Base-by-base conservation (phyloP, 2,888 invertebrate species). In the Byasa hedistus region DNA sequence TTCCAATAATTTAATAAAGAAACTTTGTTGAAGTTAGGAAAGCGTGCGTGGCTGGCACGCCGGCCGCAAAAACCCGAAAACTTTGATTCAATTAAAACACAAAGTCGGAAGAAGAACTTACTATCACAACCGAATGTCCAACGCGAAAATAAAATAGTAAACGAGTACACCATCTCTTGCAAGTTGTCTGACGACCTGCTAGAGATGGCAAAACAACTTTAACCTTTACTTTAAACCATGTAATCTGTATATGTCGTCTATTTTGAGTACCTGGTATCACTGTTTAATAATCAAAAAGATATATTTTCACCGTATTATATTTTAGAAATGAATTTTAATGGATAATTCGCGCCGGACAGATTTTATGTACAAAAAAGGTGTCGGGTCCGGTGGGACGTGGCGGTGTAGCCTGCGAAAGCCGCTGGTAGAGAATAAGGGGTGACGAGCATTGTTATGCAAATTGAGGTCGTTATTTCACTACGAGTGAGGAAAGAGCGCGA, bases 1-100 rank as follows among this genome's bases (percentile, higher is more conserved):
- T 88, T 84, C 87, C 88, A 89, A 91, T 91, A 91, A 91, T 91
- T 90, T 91, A 91, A 91, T 91, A 91, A 90, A 87, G 88, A 90
- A 91, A 91, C 86, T 91, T 91, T 86, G 80, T 80, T 76, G 78
- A 75, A 79, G 80, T 79, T 79, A 73, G 83, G 81, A 79, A 83
- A 85, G 86, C 90, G 90, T 91, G 89, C 91, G 89, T 90, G 89
- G 87, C 84, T 87, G 87, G 86, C 84, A 85, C 83, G 87, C 86
- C 87, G 82, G 85, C 90, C 91, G 83, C 91, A 91, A 90, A 90
- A 91, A 91, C 88, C 90, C 87, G 86, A 89, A 89, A 89, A 89
- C 89, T 90, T 89, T 87, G 87, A 91, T 91, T 91, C 89, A 91
- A 91, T 91, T 90, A 91, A 89, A 90, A 89, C 87, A 83, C 82